Conservation (phyloP, 2,888 invertebrate genomes). For the Graphium colonna region DNA sequence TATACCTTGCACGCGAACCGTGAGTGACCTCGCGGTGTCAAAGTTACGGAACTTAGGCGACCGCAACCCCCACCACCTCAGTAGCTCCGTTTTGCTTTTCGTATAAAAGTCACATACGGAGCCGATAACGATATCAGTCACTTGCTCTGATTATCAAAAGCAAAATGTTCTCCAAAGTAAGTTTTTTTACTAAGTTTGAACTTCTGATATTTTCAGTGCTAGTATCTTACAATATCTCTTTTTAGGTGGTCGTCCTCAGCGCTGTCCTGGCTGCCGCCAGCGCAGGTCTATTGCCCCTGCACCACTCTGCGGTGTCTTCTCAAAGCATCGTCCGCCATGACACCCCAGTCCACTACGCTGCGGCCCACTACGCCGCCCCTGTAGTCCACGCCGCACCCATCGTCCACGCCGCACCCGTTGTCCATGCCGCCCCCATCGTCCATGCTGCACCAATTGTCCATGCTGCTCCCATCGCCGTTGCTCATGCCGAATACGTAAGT, state of each 20-base stretch:
- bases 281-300: slow-evolving; percentile 74
- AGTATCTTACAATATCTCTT: slow-evolving; percentile 9
- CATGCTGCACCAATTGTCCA: slow-evolving; percentile 50
- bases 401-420: slow-evolving; percentile 51
- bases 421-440: slow-evolving; percentile 55
- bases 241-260: slow-evolving; percentile 66
- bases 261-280: slow-evolving; percentile 74
- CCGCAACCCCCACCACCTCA: slow-evolving; percentile 67
- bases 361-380: slow-evolving; percentile 47
- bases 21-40: slow-evolving; percentile 75
- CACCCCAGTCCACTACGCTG: slow-evolving; percentile 58
- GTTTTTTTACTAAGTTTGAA: slow-evolving; percentile 26
- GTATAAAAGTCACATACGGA: slow-evolving; percentile 73
- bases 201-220: not conserved
- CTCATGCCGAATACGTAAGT: slow-evolving; percentile 63
- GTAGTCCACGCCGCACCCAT: slow-evolving; percentile 47
- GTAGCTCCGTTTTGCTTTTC: slow-evolving; percentile 75
- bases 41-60: slow-evolving; percentile 77
- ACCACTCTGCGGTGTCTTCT: slow-evolving; percentile 72
- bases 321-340: slow-evolving; percentile 74
- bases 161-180: slow-evolving; percentile 79
- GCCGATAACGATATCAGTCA: slow-evolving; percentile 76
- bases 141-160: slow-evolving; percentile 71
- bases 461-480: slow-evolving; percentile 43
- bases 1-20: slow-evolving; percentile 49